Conservation (phyloP, 2,888 invertebrate species). For the Protonemura montana region DNA sequence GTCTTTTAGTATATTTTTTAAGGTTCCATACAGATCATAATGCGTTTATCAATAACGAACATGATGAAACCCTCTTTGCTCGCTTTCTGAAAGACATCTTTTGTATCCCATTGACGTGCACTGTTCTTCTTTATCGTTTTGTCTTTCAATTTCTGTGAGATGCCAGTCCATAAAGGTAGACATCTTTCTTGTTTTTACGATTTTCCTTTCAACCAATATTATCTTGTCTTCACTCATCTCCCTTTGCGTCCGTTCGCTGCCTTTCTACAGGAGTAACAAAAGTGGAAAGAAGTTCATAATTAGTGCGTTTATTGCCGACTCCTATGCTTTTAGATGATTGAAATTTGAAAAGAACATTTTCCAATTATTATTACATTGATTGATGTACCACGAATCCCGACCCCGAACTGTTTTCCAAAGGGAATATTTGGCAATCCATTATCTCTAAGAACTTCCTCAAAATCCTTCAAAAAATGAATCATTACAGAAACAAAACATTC, state of each 20-base stretch:
- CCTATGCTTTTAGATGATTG: not conserved
- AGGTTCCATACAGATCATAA: not conserved
- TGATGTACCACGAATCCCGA: not conserved
- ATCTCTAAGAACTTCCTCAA: too few relatives aligned
- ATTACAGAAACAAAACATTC: too few relatives aligned
- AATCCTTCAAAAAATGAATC: too few relatives aligned
- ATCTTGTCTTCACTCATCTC: not conserved
- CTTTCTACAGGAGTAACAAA: not conserved
- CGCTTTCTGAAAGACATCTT: not conserved
- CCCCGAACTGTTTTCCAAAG: not conserved
- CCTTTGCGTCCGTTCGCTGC: not conserved
- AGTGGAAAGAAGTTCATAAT: not conserved
- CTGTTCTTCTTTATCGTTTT: not conserved
- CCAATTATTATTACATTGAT: slow-evolving; percentile 4
- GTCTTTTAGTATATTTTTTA: not conserved
- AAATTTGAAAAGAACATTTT: not conserved
- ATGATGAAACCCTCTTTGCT: not conserved
- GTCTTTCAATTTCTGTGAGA: not conserved
- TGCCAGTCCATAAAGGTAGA: not conserved
- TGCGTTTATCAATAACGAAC: not conserved
- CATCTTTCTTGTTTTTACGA: not conserved
- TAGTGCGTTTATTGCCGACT: not conserved
- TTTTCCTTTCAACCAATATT: not conserved
- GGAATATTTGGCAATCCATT: too few relatives aligned
- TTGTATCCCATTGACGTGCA: not conserved